Percentiles rank a stretch among this genome's conserved stretches.
Evolutionary conservation across 2,888 invertebrate genomes (phyloP).

Genomic region (Caenorhabditis macrosperma): DNA sequence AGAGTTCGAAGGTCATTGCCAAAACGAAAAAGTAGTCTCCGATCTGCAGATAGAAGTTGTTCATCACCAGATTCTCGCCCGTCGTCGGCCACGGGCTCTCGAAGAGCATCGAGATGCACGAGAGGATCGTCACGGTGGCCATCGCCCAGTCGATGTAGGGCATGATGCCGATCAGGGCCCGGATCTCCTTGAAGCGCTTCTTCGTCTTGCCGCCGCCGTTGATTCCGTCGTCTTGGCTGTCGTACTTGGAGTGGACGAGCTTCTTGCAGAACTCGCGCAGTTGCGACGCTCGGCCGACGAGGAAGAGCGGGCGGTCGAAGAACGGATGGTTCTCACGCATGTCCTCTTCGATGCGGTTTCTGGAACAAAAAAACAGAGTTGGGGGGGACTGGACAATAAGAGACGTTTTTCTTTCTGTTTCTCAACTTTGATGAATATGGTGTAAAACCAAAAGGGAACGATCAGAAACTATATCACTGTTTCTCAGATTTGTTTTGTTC

Average conservation of each 20-base stretch:
- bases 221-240: slow-evolving; percentile 84
- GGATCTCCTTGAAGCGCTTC: slow-evolving; percentile 81
- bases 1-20: slow-evolving; percentile 96
- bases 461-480: no score
- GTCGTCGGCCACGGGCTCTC: slow-evolving; percentile 88
- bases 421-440: no score
- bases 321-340: slow-evolving; percentile 98
- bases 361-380: no score
- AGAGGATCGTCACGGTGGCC: slow-evolving; percentile 97
- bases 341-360: slow-evolving; percentile 87
- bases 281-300: slow-evolving; percentile 88
- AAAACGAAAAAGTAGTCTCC: slow-evolving; percentile 98
- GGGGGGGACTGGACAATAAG: no score
- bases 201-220: slow-evolving; percentile 69
- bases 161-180: slow-evolving; percentile 96
- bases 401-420: no score
- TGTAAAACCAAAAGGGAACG: no score
- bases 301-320: slow-evolving; percentile 97
- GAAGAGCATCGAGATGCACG: slow-evolving; percentile 99
- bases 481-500: no score
- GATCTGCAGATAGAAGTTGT: slow-evolving; percentile 89
- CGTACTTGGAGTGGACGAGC: slow-evolving; percentile 93
- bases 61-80: slow-evolving; percentile 87
- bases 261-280: slow-evolving; percentile 95
- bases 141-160: slow-evolving; percentile 99